These are phyloP conservation scores for Drosophila arawakana DNA, from an alignment of 1,140 invertebrate genomes.

Conservation along the genomic window DNA sequence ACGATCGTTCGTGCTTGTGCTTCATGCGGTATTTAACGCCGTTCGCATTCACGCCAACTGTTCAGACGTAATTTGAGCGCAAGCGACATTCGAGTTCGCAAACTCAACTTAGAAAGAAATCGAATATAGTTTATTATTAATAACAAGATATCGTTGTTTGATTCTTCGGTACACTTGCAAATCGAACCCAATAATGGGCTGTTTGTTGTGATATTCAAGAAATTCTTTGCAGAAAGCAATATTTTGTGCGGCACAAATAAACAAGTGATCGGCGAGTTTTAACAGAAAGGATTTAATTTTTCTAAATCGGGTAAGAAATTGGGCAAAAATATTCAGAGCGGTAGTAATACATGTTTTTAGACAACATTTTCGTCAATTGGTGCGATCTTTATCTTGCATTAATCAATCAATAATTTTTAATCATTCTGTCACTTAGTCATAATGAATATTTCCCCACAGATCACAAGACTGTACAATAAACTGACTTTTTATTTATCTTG, in stretches of 20 bases:
- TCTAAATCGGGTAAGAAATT: neutral
- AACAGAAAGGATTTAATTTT: neutral
- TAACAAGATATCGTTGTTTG: conserved; percentile 10
- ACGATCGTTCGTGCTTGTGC: neutral
- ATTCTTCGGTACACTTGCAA: conserved; percentile 1
- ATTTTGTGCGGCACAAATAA: neutral
- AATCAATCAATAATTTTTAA: conserved; percentile 10
- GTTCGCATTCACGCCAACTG: conserved; percentile 42
- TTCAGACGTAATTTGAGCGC: conserved; percentile 63
- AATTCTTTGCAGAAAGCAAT: conserved; percentile 13
- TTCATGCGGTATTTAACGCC: conserved; percentile 50
- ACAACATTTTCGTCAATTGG: no score
- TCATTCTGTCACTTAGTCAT: conserved; percentile 29
- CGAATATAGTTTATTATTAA: conserved; percentile 4
- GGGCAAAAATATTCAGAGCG: neutral
- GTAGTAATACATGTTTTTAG: neutral
- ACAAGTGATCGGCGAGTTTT: conserved; percentile 3
- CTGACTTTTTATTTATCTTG: conserved; percentile 24
- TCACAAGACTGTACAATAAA: conserved; percentile 67
- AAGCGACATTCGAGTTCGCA: conserved; percentile 15
- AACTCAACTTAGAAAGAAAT: conserved; percentile 24
- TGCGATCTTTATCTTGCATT: neutral
- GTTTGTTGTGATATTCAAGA: conserved; percentile 38
- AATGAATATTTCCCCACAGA: conserved; percentile 27
- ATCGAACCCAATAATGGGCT: conserved; percentile 4